Evolutionary conservation across 2,113 vertebrate species (phyloP).

Genomic region (Amphiprion ocellaris): DNA sequence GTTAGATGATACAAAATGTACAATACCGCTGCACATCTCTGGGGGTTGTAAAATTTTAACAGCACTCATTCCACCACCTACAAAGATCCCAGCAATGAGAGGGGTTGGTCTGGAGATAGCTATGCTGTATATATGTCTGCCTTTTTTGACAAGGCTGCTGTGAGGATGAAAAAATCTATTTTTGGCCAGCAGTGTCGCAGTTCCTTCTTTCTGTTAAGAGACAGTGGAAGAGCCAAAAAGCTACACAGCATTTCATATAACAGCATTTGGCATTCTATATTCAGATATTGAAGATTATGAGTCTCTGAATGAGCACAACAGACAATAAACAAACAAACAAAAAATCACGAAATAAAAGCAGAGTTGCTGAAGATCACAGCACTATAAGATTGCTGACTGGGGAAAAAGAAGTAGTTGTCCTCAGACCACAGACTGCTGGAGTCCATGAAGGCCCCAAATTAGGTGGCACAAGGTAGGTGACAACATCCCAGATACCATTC

Average conservation of each 20-base stretch:
- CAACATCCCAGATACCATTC: no score
- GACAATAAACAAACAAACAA: not conserved
- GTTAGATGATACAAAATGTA: conserved; percentile 68
- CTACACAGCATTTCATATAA: conserved; percentile 1
- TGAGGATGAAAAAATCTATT: conserved; percentile 27
- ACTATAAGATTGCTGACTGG: not conserved
- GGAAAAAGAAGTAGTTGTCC: not conserved
- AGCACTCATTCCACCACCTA: conserved; percentile 42
- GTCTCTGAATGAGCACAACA: not conserved
- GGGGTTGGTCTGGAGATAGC: conserved; percentile 11
- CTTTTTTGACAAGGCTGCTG: conserved; percentile 25
- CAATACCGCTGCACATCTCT: conserved; percentile 53
- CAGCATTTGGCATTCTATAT: not conserved
- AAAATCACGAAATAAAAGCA: not conserved
- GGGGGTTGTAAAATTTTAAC: conserved; percentile 65
- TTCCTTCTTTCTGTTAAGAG: not conserved
- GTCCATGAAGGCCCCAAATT: not conserved
- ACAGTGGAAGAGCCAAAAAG: not conserved
- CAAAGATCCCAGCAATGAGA: conserved; percentile 44
- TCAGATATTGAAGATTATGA: conserved; percentile 28
- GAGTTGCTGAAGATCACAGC: not conserved
- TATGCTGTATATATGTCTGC: conserved; percentile 26
- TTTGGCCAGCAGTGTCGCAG: not conserved
- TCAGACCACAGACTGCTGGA: not conserved
- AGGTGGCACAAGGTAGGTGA: not conserved